Percentiles rank a stretch among this genome's conserved stretches.
Evolutionary conservation across 2,113 vertebrate genomes (phyloP).

Genomic region (Tetrax tetrax): DNA sequence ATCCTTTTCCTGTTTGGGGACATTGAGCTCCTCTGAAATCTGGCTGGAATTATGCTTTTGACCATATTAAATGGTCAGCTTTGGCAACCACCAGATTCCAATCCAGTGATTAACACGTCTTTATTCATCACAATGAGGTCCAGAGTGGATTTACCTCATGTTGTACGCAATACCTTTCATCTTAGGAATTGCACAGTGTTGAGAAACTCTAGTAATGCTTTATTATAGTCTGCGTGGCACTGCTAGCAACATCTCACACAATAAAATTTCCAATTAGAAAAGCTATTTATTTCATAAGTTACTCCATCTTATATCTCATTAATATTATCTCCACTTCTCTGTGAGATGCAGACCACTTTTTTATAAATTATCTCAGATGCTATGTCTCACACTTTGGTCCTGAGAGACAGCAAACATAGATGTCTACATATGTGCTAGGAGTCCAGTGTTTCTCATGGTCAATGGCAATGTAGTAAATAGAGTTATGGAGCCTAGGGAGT

Average conservation of each 20-base stretch:
- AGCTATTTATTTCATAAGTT: background rate
- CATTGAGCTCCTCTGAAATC: background rate
- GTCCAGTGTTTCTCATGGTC: background rate
- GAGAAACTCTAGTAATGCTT: background rate
- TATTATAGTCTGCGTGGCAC: background rate
- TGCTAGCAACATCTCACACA: background rate
- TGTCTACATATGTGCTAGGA: background rate
- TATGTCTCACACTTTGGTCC: background rate
- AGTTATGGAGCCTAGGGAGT: background rate
- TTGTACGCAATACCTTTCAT: background rate
- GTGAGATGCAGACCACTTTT: background rate
- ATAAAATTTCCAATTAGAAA: background rate
- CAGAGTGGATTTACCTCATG: background rate
- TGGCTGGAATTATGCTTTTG: slow-evolving; percentile 15
- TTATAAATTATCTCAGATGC: background rate
- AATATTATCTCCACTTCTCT: background rate
- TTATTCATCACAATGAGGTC: background rate
- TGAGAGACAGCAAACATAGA: background rate
- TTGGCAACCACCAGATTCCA: slow-evolving; percentile 38
- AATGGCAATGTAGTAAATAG: background rate
- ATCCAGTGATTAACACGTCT: slow-evolving; percentile 21
- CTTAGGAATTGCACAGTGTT: background rate
- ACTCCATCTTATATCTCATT: background rate
- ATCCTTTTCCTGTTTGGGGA: slow-evolving; percentile 44
- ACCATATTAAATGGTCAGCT: background rate